phyloP scores from a whole-genome alignment of 2,113 vertebrate species.

The Notarius quadriscutis region DNA sequence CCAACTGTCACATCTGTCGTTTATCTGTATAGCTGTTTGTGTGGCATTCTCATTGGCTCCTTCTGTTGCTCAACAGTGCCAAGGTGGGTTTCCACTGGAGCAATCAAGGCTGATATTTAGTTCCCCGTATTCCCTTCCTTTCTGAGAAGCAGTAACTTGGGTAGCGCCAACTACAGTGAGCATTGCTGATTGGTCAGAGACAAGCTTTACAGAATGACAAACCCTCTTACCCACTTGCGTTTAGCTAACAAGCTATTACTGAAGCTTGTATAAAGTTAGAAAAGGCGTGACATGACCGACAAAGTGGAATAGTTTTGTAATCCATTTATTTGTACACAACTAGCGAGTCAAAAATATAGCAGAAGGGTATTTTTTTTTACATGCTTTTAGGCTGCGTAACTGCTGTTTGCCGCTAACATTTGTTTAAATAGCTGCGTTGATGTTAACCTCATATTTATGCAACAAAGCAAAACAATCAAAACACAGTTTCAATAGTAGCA shows the following conservation, averaged over 20 bases:
- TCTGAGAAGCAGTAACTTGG: neutral
- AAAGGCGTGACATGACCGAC: too few relatives aligned
- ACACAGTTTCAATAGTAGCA: neutral
- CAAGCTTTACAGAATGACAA: neutral
- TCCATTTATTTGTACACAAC: neutral
- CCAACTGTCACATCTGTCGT: conserved; percentile 43
- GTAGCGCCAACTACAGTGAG: neutral
- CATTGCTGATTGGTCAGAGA: neutral
- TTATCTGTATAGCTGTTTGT: conserved; percentile 15
- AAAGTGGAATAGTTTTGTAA: neutral
- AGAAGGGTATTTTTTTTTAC: neutral
- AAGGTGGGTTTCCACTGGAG: conserved; percentile 19
- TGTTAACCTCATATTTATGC: conserved; percentile 1
- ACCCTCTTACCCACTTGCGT: neutral
- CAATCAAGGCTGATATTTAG: conserved; percentile 4
- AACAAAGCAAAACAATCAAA: conserved; percentile 7
- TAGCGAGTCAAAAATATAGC: neutral
- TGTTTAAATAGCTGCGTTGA: neutral
- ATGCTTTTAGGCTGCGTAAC: neutral
- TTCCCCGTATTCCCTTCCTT: neutral
- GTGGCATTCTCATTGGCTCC: conserved; percentile 19
- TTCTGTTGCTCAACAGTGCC: conserved; percentile 10
- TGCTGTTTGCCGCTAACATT: neutral
- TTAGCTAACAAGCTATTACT: neutral
- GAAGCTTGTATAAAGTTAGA: neutral